These are phyloP conservation scores for Pseudomyrmex gracilis DNA, from an alignment of 1,140 invertebrate genomes.

Conservation along the genomic window DNA sequence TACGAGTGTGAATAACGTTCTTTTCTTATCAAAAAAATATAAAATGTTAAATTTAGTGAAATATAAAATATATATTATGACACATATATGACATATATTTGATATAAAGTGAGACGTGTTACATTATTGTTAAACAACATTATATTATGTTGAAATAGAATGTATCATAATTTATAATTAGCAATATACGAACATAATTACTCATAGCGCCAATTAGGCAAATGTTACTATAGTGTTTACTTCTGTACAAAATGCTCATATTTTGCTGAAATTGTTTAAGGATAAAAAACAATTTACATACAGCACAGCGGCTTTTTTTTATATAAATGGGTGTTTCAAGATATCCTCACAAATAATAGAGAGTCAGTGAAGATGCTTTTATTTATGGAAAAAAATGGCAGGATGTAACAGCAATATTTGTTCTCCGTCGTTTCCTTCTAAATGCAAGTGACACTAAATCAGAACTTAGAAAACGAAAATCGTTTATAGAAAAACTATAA, in stretches of 20 bases:
- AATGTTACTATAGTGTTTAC: neutral
- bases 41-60: too few species aligned
- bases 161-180: too few species aligned
- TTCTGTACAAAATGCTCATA: neutral
- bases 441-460: neutral
- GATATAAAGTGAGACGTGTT: too few species aligned
- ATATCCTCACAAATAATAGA: constrained; percentile 13
- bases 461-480: neutral
- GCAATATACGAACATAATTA: too few species aligned
- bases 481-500: too few species aligned
- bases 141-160: neutral
- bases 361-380: neutral
- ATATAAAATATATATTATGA: neutral
- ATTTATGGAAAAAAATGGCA: neutral
- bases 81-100: neutral
- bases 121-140: neutral
- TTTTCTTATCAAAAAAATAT: neutral
- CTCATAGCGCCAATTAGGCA: neutral
- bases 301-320: neutral
- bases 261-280: neutral
- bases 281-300: neutral
- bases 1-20: neutral
- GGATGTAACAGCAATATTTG: neutral
- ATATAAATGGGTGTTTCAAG: neutral
- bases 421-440: neutral